Evolutionary conservation across 2,888 invertebrate species (phyloP), one percentile per base, ranked within the genome.

Genomic region (Drosophila borborema): DNA sequence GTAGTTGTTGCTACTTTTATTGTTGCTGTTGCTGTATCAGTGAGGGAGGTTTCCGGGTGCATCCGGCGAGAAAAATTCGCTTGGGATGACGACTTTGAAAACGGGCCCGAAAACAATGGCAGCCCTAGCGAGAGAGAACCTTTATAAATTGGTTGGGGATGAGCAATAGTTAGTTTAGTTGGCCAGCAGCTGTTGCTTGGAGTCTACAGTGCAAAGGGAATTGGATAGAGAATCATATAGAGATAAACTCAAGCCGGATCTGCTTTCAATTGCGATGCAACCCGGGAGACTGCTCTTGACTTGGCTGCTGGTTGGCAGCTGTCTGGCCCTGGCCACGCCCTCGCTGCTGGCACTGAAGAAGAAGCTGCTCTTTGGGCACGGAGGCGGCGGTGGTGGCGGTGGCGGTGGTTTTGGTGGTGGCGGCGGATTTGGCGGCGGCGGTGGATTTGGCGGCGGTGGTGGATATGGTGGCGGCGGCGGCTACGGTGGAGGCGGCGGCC

Each of bases 291-390:
- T 74, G 28, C 59, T 76, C 49, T 59, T 74, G 34, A 56, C 58
- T 20, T 63, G 72, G 20, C 40, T 88, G 72, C 64, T 85, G 2
- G 54, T 86, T 64, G 61, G 55, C 76, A 76, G 72, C 45, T 86
- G 63, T 43, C 56, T 88, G 41, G 64, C 62, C 2, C 48, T 81
- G 46, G 89, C 55, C 45, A 64, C 68, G 46, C 86, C 84, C 40
- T 74, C 83, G 9, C 36, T 85, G 74, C 60, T 79, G 12, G 70
- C 61, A 16, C 55, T 85, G 0, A 85, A 85, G 69, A 85, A 85
- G 62, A 88, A 85, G 56, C 69, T 84, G 6, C 76, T 84, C 40
- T 70, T 82, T 36, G 80, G 82, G 10, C 70, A 70, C 2, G 77
- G 77, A 16, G 69, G 77, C 0, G 74, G 68, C 2, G 70, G 71